Percentiles rank a stretch among this genome's conserved stretches.
phyloP scores from a whole-genome alignment of 2,113 vertebrate species.

The Acrocephalus kingi region DNA sequence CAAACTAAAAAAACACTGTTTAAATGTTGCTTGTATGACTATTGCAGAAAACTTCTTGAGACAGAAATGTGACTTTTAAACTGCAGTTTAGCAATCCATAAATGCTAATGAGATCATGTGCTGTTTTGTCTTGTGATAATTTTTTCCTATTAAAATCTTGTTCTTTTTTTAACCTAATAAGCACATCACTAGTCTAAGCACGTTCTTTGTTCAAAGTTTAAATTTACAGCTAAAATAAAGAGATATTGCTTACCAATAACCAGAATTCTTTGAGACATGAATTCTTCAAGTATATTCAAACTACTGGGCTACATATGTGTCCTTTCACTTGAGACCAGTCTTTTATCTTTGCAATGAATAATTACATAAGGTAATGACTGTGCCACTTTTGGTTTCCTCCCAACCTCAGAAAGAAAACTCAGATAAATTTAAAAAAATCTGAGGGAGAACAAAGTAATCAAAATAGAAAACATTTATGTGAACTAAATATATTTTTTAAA shows the following conservation, averaged over 20 bases:
- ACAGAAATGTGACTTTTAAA: constrained; percentile 27
- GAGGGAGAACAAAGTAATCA: background rate
- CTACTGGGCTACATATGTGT: background rate
- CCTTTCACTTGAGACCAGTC: background rate
- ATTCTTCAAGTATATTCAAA: background rate
- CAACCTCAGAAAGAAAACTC: background rate
- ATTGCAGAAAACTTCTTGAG: background rate
- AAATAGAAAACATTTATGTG: background rate
- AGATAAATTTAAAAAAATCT: background rate
- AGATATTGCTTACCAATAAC: background rate
- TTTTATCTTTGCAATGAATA: background rate
- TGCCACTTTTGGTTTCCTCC: background rate
- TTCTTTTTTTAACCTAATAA: constrained; percentile 46
- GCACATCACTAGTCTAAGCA: constrained; percentile 17
- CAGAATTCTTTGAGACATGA: background rate
- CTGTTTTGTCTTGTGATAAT: background rate
- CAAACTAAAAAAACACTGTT: background rate
- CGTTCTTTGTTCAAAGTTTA: background rate
- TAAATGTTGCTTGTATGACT: background rate
- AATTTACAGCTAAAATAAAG: background rate
- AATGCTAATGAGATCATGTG: constrained; percentile 32
- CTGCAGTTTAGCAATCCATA: constrained; percentile 19
- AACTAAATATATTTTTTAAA: background rate
- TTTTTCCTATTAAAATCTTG: constrained; percentile 47
- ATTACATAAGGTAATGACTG: background rate